Evolutionary conservation across 2,113 vertebrate species (phyloP).

Genomic region (Melanostigma gelatinosum): DNA sequence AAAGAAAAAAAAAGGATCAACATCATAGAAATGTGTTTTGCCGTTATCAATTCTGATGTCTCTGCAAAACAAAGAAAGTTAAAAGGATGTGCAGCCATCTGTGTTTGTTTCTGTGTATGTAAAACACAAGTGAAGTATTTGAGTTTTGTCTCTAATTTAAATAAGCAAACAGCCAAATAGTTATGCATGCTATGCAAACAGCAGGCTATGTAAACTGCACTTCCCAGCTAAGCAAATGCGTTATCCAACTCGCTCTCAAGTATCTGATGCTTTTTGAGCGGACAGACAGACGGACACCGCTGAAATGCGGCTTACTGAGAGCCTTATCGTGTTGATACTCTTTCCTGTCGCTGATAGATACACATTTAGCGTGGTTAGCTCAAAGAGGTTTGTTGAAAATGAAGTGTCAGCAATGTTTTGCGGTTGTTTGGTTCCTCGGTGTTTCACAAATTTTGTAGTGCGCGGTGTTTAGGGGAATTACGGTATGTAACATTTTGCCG

Average conservation of each 20-base stretch:
- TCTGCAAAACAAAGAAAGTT: slow-evolving; percentile 12
- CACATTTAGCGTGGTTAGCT: not conserved
- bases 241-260: slow-evolving; percentile 59
- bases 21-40: slow-evolving; percentile 27
- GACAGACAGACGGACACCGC: not conserved
- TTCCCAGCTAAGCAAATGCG: slow-evolving; percentile 67
- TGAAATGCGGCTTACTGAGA: not conserved
- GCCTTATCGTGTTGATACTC: not conserved
- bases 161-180: slow-evolving; percentile 60
- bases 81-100: slow-evolving; percentile 3
- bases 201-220: slow-evolving; percentile 62
- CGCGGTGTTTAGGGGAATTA: not conserved
- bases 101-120: not conserved
- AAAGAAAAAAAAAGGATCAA: not conserved
- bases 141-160: slow-evolving; percentile 49
- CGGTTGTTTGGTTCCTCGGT: not conserved
- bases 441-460: not conserved
- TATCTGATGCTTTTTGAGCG: slow-evolving; percentile 28
- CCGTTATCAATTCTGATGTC: slow-evolving; percentile 20
- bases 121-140: slow-evolving; percentile 44
- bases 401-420: not conserved
- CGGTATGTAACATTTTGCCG: not conserved
- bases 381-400: not conserved
- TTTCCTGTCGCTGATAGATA: not conserved
- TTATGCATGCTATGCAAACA: slow-evolving; percentile 71